Conservation (phyloP, 2,888 invertebrate species). For the Artemia sinica region DNA sequence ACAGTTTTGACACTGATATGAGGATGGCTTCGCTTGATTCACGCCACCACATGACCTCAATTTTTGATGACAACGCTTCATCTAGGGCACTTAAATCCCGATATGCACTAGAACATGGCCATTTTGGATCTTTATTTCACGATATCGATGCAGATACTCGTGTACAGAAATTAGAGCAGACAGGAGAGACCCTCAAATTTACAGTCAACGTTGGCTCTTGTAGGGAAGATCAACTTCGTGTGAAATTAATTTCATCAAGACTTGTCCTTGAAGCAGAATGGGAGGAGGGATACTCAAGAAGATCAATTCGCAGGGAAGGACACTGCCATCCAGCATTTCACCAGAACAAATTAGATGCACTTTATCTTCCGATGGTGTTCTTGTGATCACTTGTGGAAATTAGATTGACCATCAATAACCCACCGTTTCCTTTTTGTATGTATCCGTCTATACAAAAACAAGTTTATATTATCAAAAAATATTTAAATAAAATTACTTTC, state of each 20-base stretch:
- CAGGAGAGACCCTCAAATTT: not conserved
- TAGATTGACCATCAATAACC: not conserved
- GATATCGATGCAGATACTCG: constrained; percentile 8
- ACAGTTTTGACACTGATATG: not conserved
- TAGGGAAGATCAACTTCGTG: constrained; percentile 4
- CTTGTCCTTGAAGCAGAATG: constrained; percentile 14
- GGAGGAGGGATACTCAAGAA: constrained; percentile 9
- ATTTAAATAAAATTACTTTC: too few species aligned
- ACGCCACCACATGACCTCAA: not conserved
- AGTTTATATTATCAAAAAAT: too few species aligned
- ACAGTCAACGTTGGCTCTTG: constrained; percentile 12
- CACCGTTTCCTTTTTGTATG: too few species aligned
- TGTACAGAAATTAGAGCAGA: not conserved
- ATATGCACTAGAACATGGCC: not conserved
- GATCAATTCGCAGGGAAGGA: not conserved
- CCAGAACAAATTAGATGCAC: not conserved
- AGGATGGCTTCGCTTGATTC: not conserved
- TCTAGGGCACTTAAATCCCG: not conserved
- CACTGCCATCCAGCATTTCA: not conserved
- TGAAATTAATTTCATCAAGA: constrained; percentile 11
- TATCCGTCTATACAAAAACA: too few species aligned
- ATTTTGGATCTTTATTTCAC: constrained; percentile 2
- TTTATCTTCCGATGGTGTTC: not conserved
- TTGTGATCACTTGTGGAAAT: constrained; percentile 10
- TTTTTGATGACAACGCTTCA: not conserved